Evolutionary conservation across 2,888 invertebrate species (phyloP), one percentile per base, ranked within the genome.

Genomic region (Chrysolina americana): DNA sequence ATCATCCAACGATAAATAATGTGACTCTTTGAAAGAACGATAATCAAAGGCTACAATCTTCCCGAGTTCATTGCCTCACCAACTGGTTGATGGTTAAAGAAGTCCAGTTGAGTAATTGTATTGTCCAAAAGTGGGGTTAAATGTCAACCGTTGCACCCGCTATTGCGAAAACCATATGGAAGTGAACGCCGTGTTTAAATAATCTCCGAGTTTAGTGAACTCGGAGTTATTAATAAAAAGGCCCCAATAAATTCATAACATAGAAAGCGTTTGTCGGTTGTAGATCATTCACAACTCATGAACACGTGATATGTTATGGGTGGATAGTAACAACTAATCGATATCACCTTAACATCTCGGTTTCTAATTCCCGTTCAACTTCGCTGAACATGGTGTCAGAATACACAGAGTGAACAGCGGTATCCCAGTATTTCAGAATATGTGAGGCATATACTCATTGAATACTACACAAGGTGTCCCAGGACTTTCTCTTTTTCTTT

Each of bases 241-340:
- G 79, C 80, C 77, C 80, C 81, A 81, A 83, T 83, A 81, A 83
- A 81, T 83, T 82, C 81, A 83, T 83, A 81, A 81, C 80, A 80
- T 83, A 81, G 81, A 84, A 83, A 83, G 83, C 81, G 81, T 66
- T 65, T 11, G 65, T 70, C 50, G 56, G 69, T 73, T 68, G 44
- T 21, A 72, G 73, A 73, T 73, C 73, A 62, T 48, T 75, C 68
- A 74, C 47, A 65, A 23, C 70, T 65, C 17, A 70, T 15, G 41
- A 65, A 36, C 75, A 73, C 70, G 63, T 65, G 75, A 70, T 70
- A 63, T 71, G 50, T 72, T 21, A 65, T 73, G 70, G 75, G 63
- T 73, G 72, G 62, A 70, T 65, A 70, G 59, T 21, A 62, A 70
- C 56, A 62, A 70, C 56, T 17, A 70, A 70, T 70, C 70, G 70